phyloP scores from a whole-genome alignment of 2,113 vertebrate species.

The Psephotus haematonotus region DNA sequence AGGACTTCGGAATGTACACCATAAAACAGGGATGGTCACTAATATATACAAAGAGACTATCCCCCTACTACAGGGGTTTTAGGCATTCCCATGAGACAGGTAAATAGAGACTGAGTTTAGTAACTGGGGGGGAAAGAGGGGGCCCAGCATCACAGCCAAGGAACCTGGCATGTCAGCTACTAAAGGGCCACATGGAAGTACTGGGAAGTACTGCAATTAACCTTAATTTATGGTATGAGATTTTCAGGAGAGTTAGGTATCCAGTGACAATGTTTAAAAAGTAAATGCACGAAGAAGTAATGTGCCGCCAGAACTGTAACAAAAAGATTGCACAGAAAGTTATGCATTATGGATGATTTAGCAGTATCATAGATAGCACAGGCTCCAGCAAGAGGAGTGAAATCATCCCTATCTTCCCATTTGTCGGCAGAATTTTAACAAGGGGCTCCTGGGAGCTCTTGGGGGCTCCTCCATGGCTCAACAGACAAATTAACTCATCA shows the following conservation, averaged over 20 bases:
- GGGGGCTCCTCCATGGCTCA: conserved; percentile 55
- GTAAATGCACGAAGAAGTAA: conserved; percentile 12
- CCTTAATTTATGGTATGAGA: neutral
- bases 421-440: conserved; percentile 54
- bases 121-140: neutral
- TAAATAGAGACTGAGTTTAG: neutral
- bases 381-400: conserved; percentile 37
- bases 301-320: neutral
- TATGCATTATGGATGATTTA: conserved; percentile 51
- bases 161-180: neutral
- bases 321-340: conserved; percentile 15
- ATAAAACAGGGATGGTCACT: neutral
- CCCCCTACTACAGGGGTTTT: neutral
- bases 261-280: neutral
- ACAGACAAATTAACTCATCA: conserved; percentile 69
- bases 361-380: conserved; percentile 17
- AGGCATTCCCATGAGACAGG: neutral
- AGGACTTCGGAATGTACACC: neutral
- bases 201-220: neutral
- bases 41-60: neutral
- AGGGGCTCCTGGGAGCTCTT: conserved; percentile 60
- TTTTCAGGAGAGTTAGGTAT: neutral
- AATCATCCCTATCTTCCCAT: conserved; percentile 60
- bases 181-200: neutral
- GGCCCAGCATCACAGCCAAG: neutral